A percentile compares a stretch with the other conserved stretches of the same genome.
These are phyloP conservation scores for Sebastolobus altivelis DNA, from an alignment of 2,797 vertebrate species.

Conservation along the genomic window DNA sequence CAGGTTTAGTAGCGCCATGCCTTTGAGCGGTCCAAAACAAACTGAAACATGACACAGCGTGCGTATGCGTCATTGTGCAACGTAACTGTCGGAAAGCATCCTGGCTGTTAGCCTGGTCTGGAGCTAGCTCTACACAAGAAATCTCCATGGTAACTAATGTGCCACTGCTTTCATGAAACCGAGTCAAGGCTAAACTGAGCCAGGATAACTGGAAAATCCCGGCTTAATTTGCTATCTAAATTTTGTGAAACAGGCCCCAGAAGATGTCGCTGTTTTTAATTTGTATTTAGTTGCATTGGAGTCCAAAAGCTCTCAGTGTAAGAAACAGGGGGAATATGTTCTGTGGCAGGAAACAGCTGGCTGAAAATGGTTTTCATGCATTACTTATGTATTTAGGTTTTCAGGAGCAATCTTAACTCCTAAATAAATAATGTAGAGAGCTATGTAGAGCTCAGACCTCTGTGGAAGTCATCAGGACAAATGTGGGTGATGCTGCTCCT, in stretches of 20 bases:
- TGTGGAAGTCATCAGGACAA: constrained; percentile 3
- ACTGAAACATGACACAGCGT: too few species aligned
- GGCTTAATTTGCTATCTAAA: too few species aligned
- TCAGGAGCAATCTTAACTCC: constrained; percentile 11
- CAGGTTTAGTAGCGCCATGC: too few species aligned
- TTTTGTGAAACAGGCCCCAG: background rate
- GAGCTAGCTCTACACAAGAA: too few species aligned
- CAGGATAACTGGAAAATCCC: fast-evolving
- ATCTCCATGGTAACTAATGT: too few species aligned
- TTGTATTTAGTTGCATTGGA: background rate
- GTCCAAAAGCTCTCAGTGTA: constrained; percentile 4
- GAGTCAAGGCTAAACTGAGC: too few species aligned
- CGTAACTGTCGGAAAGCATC: too few species aligned
- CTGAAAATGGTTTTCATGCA: constrained; percentile 23
- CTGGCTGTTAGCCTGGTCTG: too few species aligned
- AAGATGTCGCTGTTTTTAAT: background rate
- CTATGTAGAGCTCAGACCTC: background rate
- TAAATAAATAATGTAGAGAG: constrained; percentile 11
- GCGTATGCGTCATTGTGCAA: too few species aligned
- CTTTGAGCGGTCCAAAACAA: too few species aligned
- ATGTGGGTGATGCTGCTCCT: background rate
- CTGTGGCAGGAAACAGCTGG: constrained; percentile 12
- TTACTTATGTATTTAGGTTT: constrained; percentile 15
- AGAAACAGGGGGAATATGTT: background rate
- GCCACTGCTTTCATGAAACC: too few species aligned